A percentile compares a stretch with the other conserved stretches of the same genome.
These are phyloP conservation scores for Ladona fulva DNA, from an alignment of 1,140 invertebrate species.

Conservation along the genomic window DNA sequence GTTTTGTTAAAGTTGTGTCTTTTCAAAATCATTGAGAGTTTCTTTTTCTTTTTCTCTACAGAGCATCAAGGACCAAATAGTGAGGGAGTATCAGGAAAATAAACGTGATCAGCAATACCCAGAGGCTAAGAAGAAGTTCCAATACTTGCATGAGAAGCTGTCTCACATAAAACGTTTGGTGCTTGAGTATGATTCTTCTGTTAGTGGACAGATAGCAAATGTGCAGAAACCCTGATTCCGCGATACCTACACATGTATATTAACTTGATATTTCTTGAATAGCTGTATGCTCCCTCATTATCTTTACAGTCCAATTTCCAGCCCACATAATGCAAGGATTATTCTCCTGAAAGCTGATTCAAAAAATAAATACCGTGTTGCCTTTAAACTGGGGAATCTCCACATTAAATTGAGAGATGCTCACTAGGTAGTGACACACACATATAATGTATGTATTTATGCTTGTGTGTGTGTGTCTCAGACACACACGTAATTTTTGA, in stretches of 20 bases:
- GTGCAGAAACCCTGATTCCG: background rate
- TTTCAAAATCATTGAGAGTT: too few species aligned
- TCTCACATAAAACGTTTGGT: conserved; percentile 83
- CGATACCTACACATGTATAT: background rate
- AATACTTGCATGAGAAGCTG: conserved; percentile 81
- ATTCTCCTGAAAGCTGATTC: background rate
- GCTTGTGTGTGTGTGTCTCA: too few species aligned
- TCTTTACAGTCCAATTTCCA: background rate
- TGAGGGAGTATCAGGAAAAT: conserved; percentile 67
- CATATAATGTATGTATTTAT: background rate
- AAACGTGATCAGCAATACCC: conserved; percentile 64
- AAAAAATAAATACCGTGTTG: background rate
- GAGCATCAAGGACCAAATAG: conserved; percentile 64
- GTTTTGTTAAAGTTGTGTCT: conserved; percentile 14
- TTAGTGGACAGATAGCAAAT: background rate
- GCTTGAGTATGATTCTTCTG: conserved; percentile 57
- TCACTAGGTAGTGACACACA: background rate
- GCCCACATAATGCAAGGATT: background rate
- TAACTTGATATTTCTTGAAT: background rate
- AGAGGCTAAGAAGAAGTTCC: conserved; percentile 61
- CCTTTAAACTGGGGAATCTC: background rate
- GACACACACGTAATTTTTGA: background rate
- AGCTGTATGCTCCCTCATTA: background rate
- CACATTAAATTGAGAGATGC: background rate
- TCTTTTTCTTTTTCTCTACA: conserved; percentile 32